Percentiles rank a stretch among this genome's conserved stretches.
phyloP scores from a whole-genome alignment of 2,888 invertebrate genomes.

The Hyposoter didymator region DNA sequence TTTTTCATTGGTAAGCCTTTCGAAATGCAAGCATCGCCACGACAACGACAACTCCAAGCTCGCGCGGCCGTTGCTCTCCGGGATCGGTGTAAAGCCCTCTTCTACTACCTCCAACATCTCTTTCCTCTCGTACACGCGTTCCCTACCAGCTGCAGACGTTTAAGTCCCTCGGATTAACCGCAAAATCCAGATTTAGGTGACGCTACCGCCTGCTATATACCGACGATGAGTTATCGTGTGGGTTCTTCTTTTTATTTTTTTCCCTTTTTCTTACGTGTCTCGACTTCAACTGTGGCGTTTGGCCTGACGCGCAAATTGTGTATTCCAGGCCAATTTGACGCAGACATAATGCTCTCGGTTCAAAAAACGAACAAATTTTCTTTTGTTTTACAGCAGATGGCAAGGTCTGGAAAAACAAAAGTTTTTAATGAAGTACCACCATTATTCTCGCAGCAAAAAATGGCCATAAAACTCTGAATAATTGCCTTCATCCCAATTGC shows the following conservation, averaged over 20 bases:
- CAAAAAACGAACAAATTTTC: background rate
- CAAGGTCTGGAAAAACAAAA: background rate
- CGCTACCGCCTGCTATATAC: constrained; percentile 41
- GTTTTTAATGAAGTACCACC: background rate
- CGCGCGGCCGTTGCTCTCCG: constrained; percentile 47
- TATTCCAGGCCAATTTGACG: constrained; percentile 5
- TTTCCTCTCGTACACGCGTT: constrained; percentile 16
- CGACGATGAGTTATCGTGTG: constrained; percentile 61
- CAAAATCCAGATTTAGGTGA: constrained; percentile 66
- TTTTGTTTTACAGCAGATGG: background rate
- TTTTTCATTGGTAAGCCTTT: constrained; percentile 52
- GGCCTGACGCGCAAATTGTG: background rate
- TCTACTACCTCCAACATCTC: constrained; percentile 22
- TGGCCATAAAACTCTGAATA: background rate
- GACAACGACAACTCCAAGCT: constrained; percentile 32
- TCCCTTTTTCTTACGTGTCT: constrained; percentile 19
- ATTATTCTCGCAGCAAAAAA: background rate
- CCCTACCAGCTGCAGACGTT: constrained; percentile 54
- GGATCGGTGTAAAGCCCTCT: constrained; percentile 43
- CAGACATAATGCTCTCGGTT: background rate
- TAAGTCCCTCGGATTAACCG: constrained; percentile 67
- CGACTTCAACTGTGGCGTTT: constrained; percentile 8
- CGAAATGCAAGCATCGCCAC: constrained; percentile 24
- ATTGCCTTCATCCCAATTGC: background rate
- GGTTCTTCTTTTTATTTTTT: constrained; percentile 23